Conservation (phyloP, 2,888 invertebrate genomes). For the Blastobasis adustella region DNA sequence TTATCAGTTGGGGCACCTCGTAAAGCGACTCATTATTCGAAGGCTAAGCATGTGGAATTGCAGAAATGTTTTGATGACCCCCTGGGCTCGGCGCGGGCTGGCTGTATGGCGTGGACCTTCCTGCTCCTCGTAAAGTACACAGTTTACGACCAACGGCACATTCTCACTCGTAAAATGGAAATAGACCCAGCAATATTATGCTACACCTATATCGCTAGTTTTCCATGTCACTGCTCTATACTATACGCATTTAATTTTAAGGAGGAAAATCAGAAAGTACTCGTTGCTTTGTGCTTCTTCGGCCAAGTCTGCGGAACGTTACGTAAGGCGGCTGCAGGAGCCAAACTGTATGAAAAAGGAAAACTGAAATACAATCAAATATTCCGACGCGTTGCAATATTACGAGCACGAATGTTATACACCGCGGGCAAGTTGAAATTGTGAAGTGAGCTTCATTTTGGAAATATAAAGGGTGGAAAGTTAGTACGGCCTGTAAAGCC, state of each 20-base stretch:
- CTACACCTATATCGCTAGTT: constrained; percentile 24
- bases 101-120: constrained; percentile 20
- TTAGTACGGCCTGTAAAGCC: too few relatives aligned
- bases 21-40: constrained; percentile 15
- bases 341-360: constrained; percentile 9
- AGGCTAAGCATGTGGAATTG: constrained; percentile 10
- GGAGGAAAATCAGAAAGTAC: not conserved
- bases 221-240: not conserved
- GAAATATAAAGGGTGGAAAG: too few relatives aligned
- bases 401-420: constrained; percentile 4
- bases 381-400: constrained; percentile 9
- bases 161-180: constrained; percentile 48
- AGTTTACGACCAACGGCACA: constrained; percentile 46
- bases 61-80: constrained; percentile 11
- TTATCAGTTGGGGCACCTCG: not conserved
- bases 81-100: constrained; percentile 3
- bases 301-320: constrained; percentile 12
- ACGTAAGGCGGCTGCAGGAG: constrained; percentile 8
- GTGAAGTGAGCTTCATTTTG: not conserved
- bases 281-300: not conserved
- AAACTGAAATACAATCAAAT: constrained; percentile 2
- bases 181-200: constrained; percentile 45
- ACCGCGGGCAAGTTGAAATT: not conserved
- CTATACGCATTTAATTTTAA: constrained; percentile 6
- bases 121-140: constrained; percentile 40